Base-by-base conservation (phyloP, 2,797 vertebrate genomes). In the Sebastes minor region DNA sequence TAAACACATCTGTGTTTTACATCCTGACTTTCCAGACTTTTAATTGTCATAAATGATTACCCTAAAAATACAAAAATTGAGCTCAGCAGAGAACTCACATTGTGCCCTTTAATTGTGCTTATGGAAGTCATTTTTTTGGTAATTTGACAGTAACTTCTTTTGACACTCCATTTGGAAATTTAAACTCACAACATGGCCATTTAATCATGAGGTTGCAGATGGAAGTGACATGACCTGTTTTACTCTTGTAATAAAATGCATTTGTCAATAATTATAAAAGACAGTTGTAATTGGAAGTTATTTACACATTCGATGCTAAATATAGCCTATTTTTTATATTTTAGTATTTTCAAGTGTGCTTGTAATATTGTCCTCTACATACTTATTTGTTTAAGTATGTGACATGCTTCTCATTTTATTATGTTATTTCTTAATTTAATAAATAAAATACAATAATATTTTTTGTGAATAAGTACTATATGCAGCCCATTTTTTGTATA, bases 1-100 rank as follows among this genome's bases (percentile, higher is more conserved):
- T 64, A 25, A 74, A 78, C 81, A 76, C 69, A 71, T 86, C 72
- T 84, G 81, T 56, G 56, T 85, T 88, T 82, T n/a, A 78, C 84
- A 81, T 73, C 57, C 46, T 83, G 55, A 71, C 62, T 76, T 83
- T 80, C 55, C 74, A 73, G 78, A 81, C 35, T n/a, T 86, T 83
- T 71, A 76, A 74, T 70, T 81, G 81, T 72, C 49, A 49, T 38
- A 65, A 81, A 82, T 81, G 13, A 73, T 68, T 20, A 80, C 8
- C 28, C 55, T 46, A 32, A 64, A 72, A 57, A 79, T 14, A 56
- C 38, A 80, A 71, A 72, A 70, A 62, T 4, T 14, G 16, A 74
- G 23, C 55, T 67, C 32, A 67, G 71, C 65, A 65, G 18, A 76
- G 30, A 68, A 13, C 2, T 67, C 25, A 28, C 20, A 56, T 18